Evolutionary conservation across 1,140 invertebrate genomes (phyloP), one percentile per base, ranked within the genome.

Genomic region (Drosophila albomicans): DNA sequence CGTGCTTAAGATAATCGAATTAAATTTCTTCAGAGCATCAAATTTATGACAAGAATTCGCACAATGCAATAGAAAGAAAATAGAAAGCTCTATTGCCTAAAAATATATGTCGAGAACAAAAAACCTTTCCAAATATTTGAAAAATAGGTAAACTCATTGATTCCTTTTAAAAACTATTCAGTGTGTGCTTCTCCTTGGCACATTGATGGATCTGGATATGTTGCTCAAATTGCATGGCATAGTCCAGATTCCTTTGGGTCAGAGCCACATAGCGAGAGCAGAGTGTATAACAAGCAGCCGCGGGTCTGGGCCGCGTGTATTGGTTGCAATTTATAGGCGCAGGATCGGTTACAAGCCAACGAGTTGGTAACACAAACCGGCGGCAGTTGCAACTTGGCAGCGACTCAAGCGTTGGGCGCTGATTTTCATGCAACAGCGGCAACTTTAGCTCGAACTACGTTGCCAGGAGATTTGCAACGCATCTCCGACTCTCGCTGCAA

Each of bases 261-360:
- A 5, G n/a, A 28, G 1, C 52, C 49, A n/a, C 20, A 7, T 1
- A 3, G 1, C 28, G 4, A 49, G 20, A 25, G 20, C 20, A 65
- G 59, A 72, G 79, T 70, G 77, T 88, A 80, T 84, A 88, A 88
- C 76, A 88, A 87, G 82, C 84, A 87, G 82, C 82, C 82, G 82
- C 82, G 82, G 82, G 82, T 72, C 51, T 71, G 58, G 48, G 52
- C 73, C 64, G 68, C 67, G 69, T 79, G 82, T 73, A 79, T 86
- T 79, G 80, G 85, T 88, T 88, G 82, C 82, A 87, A 87, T 87
- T 87, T 87, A 87, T 87, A 87, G 84, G 73, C 82, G 80, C 84
- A 87, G 82, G 82, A 87, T 87, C 82, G 73, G 79, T 87, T 87
- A 88, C 82, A 87, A 88, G 84, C 84, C 79, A 87, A 71, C 84